A percentile compares a stretch with the other conserved stretches of the same genome.
Evolutionary conservation across 2,113 vertebrate genomes (phyloP).

Genomic region (Hippocampus abdominalis): DNA sequence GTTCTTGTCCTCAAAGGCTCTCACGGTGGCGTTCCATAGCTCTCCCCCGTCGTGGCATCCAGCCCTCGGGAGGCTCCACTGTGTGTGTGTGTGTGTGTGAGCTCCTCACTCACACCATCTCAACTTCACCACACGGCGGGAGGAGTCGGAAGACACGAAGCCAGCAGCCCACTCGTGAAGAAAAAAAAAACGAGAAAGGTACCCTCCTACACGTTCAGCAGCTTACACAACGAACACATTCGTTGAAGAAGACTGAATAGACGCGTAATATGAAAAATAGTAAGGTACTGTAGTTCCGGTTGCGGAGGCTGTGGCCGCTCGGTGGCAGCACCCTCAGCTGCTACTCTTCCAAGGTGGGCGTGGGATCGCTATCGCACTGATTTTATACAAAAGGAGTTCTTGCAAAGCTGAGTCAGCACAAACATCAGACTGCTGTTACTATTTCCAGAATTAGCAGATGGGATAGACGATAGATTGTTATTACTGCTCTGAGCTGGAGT

Average conservation of each 20-base stretch:
- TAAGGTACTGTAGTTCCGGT: background rate
- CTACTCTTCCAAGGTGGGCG: background rate
- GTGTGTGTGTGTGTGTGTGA: slow-evolving; percentile 45
- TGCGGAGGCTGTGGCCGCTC: slow-evolving; percentile 31
- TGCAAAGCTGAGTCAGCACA: slow-evolving; percentile 35
- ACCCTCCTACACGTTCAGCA: background rate
- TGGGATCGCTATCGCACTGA: slow-evolving; percentile 20
- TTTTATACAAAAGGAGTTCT: slow-evolving; percentile 39
- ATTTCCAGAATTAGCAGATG: background rate
- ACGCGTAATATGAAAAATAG: background rate
- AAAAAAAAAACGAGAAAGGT: background rate
- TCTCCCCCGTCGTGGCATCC: slow-evolving; percentile 41
- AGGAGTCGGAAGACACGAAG: slow-evolving; percentile 61
- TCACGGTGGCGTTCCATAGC: slow-evolving; percentile 38
- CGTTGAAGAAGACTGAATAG: background rate
- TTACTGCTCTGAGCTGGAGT: background rate
- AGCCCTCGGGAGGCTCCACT: slow-evolving; percentile 53
- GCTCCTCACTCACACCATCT: slow-evolving; percentile 45
- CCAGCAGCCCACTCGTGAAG: slow-evolving; percentile 35
- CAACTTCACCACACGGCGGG: slow-evolving; percentile 63
- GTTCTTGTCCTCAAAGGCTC: slow-evolving; percentile 26
- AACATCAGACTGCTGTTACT: background rate
- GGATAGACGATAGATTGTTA: background rate
- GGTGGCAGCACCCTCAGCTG: slow-evolving; percentile 48
- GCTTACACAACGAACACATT: background rate